Evolutionary conservation across 2,888 invertebrate species (phyloP).

Genomic region (Cephonodes hylas): DNA sequence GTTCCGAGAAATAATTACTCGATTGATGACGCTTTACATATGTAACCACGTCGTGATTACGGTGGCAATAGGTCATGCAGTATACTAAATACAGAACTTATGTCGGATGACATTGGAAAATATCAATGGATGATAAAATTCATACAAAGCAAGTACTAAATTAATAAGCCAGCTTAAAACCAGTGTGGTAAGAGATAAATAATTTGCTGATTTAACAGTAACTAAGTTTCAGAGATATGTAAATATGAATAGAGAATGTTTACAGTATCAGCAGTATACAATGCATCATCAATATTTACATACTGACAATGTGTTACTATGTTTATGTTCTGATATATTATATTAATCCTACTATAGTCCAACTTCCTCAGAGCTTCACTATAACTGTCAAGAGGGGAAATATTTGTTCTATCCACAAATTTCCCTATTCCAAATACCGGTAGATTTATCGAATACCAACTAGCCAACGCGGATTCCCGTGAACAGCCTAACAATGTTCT

Average conservation of each 20-base stretch:
- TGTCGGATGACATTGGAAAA: not conserved
- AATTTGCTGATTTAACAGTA: not conserved
- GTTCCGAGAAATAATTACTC: not conserved
- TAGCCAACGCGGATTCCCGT: not conserved
- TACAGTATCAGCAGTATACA: not conserved
- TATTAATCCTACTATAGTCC: not conserved
- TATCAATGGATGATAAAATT: not conserved
- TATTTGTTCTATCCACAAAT: not conserved
- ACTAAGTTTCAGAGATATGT: not conserved
- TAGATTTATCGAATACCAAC: not conserved
- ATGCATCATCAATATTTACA: not conserved
- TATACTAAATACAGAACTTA: not conserved
- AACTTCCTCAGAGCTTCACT: too few relatives aligned
- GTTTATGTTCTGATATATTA: not conserved
- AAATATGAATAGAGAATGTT: not conserved
- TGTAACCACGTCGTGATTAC: not conserved
- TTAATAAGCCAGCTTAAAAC: not conserved
- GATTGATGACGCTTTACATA: not conserved
- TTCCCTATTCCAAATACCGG: not conserved
- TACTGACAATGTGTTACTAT: not conserved
- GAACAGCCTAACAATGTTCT: constrained; percentile 1
- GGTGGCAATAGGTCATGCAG: not conserved
- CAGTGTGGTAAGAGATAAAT: not conserved
- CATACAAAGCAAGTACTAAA: too few relatives aligned
- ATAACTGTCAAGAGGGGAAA: too few relatives aligned